Evolutionary conservation across 2,888 invertebrate species (phyloP).

Genomic region (Nasonovia ribisnigri): DNA sequence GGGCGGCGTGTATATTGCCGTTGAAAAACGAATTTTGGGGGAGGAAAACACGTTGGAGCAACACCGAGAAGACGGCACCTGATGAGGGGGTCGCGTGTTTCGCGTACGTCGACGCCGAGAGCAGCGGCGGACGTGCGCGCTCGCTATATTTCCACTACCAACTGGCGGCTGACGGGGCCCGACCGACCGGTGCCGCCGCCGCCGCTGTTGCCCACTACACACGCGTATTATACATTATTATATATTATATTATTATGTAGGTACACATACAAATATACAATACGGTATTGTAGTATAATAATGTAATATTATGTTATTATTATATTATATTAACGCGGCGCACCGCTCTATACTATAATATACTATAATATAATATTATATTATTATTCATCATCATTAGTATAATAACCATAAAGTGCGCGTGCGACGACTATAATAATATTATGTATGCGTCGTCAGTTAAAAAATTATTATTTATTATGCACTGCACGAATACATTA

Average conservation of each 20-base stretch:
- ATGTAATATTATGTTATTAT: not conserved
- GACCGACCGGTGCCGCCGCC: not conserved
- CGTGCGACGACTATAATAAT: not conserved
- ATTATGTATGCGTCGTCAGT: not conserved
- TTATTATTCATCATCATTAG: not conserved
- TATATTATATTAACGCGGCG: too few species aligned
- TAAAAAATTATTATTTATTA: not conserved
- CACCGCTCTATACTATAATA: too few species aligned
- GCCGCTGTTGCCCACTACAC: not conserved
- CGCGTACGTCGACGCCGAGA: not conserved
- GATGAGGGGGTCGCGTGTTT: not conserved
- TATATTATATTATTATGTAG: slow-evolving; percentile 1
- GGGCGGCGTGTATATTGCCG: not conserved
- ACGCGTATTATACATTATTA: not conserved
- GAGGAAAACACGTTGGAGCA: not conserved
- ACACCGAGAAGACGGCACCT: not conserved
- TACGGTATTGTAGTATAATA: not conserved
- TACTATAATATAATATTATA: not conserved
- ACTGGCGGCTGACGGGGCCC: not conserved
- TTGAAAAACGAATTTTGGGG: not conserved
- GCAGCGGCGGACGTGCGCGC: slow-evolving; percentile 26
- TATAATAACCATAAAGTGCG: not conserved
- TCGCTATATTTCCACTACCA: slow-evolving; percentile 24
- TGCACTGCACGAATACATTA: not conserved
- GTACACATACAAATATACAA: not conserved